A percentile compares a stretch with the other conserved stretches of the same genome.
Conservation (phyloP, 2,888 invertebrate genomes). For the Patella ulyssiponensis region DNA sequence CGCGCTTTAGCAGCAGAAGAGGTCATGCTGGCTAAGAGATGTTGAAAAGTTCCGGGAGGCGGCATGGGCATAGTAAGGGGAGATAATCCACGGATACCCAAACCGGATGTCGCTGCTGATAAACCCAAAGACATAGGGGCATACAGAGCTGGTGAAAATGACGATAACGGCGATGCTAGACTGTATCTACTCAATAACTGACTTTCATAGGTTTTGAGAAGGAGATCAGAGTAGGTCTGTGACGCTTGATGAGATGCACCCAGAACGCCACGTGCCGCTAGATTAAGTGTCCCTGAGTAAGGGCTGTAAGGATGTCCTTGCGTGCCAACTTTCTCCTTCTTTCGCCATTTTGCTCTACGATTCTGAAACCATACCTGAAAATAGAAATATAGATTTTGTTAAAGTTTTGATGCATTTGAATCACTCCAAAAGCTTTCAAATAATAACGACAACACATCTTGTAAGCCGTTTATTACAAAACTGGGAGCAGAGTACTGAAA, state of each 20-base stretch:
- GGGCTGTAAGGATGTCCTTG: slow-evolving; percentile 62
- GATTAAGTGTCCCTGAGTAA: slow-evolving; percentile 20
- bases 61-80: slow-evolving; percentile 42
- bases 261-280: slow-evolving; percentile 26
- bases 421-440: too few relatives aligned
- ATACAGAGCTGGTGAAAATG: slow-evolving; percentile 33
- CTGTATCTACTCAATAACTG: slow-evolving; percentile 52
- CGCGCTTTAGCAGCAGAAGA: slow-evolving; percentile 47
- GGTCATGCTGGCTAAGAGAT: slow-evolving; percentile 63
- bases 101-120: slow-evolving; percentile 28
- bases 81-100: slow-evolving; percentile 30
- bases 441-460: too few relatives aligned
- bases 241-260: slow-evolving; percentile 37
- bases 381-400: slow-evolving; percentile 51
- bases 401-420: too few relatives aligned
- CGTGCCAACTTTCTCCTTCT: slow-evolving; percentile 86
- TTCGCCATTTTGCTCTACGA: slow-evolving; percentile 98
- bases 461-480: too few relatives aligned
- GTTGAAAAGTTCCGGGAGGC: slow-evolving; percentile 62
- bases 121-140: slow-evolving; percentile 26
- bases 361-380: slow-evolving; percentile 99
- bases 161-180: slow-evolving; percentile 27
- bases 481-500: too few relatives aligned
- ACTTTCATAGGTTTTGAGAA: slow-evolving; percentile 65
- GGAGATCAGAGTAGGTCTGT: slow-evolving; percentile 58